Evolutionary conservation across 2,113 vertebrate genomes (phyloP), one percentile per base, ranked within the genome.

Genomic region (Notothenia coriiceps): DNA sequence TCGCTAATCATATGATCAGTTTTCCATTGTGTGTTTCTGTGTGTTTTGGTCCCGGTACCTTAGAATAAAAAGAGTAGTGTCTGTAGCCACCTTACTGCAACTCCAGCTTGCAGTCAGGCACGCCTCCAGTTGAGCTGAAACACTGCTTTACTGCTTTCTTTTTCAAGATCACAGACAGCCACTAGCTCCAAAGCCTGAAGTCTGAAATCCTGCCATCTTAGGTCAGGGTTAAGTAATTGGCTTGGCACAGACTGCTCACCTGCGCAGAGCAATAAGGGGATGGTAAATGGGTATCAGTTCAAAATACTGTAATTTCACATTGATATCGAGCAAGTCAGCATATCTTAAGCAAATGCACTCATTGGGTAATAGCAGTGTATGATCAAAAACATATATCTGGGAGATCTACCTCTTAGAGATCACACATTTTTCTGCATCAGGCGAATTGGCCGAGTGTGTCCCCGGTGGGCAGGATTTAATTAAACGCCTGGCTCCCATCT

Each of bases 171-270:
- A 73, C 22, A 73, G 57, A 63, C 46, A 61, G 57, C 17, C 61
- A 47, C 59, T 7, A 72, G 66, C 61, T 80, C 67, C 77, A 59
- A n/a, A 76, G 59, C 59, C 33, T 22, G 56, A 40, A 40, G 35
- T 67, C 35, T 65, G 74, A 57, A 33, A 70, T 46, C 33, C 52
- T 77, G 61, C 67, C 81, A 77, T 66, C 51, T 10, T 12, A 50
- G 74, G 71, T 83, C 72, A 74, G 69, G 67, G 81, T 87, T 88
- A 89, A 91, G 81, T 90, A 86, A 92, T 91, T 89, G 81, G 77
- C 71, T 88, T 84, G 81, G 84, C 80, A 77, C n/a, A 3, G 52
- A 20, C 25, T 66, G 52, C 33, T 69, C 73, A 71, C 68, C 83
- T 74, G 62, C 15, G 51, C 46, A 46, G 25, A 68, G 46, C 63